These are phyloP conservation scores for Pandemis corylana DNA, from an alignment of 2,888 invertebrate species.

Conservation along the genomic window DNA sequence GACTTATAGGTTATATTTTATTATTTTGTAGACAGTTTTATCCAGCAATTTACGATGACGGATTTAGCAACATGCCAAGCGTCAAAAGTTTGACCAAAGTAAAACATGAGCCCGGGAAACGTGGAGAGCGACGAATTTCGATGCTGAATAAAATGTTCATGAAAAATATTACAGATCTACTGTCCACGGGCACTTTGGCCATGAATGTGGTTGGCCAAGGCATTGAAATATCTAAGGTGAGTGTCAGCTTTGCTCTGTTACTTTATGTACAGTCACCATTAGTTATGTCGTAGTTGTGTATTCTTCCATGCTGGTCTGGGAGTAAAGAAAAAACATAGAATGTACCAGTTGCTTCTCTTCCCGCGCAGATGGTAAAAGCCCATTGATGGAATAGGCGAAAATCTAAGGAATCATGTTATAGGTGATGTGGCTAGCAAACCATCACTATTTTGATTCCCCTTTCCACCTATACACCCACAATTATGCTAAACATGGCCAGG, in stretches of 20 bases:
- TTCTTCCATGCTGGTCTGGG: too few relatives aligned
- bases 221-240: conserved; percentile 89
- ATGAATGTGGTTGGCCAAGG: conserved; percentile 86
- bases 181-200: conserved; percentile 89
- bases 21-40: conserved; percentile 66
- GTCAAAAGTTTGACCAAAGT: conserved; percentile 74
- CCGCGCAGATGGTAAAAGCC: too few relatives aligned
- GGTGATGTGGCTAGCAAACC: too few relatives aligned
- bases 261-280: background rate
- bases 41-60: conserved; percentile 53
- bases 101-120: conserved; percentile 80
- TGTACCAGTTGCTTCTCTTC: too few relatives aligned
- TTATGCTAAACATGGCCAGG: too few relatives aligned
- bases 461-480: too few relatives aligned
- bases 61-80: conserved; percentile 59
- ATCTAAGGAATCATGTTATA: too few relatives aligned
- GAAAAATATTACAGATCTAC: conserved; percentile 90
- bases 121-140: conserved; percentile 84
- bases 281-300: too few relatives aligned
- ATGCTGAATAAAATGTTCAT: conserved; percentile 93
- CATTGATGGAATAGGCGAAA: too few relatives aligned
- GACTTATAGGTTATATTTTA: conserved; percentile 16
- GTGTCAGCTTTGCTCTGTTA: conserved; percentile 4
- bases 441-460: too few relatives aligned
- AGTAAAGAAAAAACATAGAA: too few relatives aligned